Base-by-base conservation (phyloP, 2,113 vertebrate genomes). In the Barbus barbus region DNA sequence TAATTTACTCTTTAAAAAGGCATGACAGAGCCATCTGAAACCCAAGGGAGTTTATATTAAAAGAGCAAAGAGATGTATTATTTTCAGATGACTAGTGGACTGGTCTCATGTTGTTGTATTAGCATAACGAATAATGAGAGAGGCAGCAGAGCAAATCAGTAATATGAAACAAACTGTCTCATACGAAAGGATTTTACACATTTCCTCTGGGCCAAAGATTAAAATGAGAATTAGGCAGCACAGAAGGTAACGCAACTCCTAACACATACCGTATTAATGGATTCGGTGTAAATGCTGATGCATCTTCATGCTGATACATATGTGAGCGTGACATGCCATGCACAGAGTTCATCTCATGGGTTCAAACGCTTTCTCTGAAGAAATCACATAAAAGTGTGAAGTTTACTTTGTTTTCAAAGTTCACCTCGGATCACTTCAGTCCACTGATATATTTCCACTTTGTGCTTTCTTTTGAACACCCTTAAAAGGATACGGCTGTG, bases 391-490 rank as follows among this genome's bases (percentile, higher is more conserved):
- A 80, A 80, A 48, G 61, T 33, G 60, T 22, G 16, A 67, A 22
- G 61, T 80, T 61, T 67, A 67, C 41, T 67, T 80, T 48, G 41
- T 67, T 48, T 65, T 80, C 26, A 80, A 33, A 79, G 58, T 44
- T 60, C n/a, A 61, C 56, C 16, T 13, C 38, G 2, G 60, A 65
- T 80, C 78, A 48, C 16, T 46, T 44, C 18, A 79, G 46, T 16
- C 77, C 14, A 18, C 14, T 26, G 53, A 78, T 38, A 74, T 20
- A 67, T 83, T 48, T 48, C 60, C 75, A 36, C 72, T 83, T 38
- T 65, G 74, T 67, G 16, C 26, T 76, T 63, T 78, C 77, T 78
- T 79, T 56, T 84, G 33, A 44, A 79, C 48, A 28, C 36, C n/a
- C 76, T 60, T 80, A 61, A 73, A 84, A 73, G 48, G 75, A 69